Base-by-base conservation (phyloP, 2,113 vertebrate species). In the Poicephalus gulielmi region DNA sequence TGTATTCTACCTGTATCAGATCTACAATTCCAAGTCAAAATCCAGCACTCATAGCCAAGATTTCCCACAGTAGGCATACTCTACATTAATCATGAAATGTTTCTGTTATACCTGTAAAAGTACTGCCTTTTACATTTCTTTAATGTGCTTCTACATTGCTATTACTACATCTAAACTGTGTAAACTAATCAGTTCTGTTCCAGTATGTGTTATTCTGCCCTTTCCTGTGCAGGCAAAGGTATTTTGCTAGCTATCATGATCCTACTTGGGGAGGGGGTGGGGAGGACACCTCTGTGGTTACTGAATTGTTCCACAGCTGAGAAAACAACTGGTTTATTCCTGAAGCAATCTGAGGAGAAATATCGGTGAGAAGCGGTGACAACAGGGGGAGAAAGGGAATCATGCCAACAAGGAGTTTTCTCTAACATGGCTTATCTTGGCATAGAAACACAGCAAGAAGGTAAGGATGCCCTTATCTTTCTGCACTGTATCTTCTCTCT, bases 271-370 rank as follows among this genome's bases (percentile, higher is more conserved):
- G n/a, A n/a, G n/a, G n/a, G 20, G 10, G 23, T 3, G 12, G 41
- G 37, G 11, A 82, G 24, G 49, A 62, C 46, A 82, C n/a, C 23
- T 68, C 31, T 84, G 39, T 70, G 80, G 53, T 64, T 50, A 49
- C 47, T 82, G 57, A 95, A 89, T 30, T 69, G 47, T 77, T 83
- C 53, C 69, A 43, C 41, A 94, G 46, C 79, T 87, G 86, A 78
- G 43, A 95, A 57, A 69, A 86, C 92, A 95, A 90, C 83, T 88
- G 57, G 27, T 46, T 92, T 90, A 88, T 88, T 94, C 88, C 92
- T 67, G 28, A 90, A 90, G 37, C 3, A 1, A 55, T 68, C 8
- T 41, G 37, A 75, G 68, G 69, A 20, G 33, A 71, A 83, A 88
- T 68, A 83, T 94, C 87, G 82, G 52, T 64, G 50, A 81, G 57